Evolutionary conservation across 2,797 vertebrate genomes (phyloP).

Genomic region (Typhlichthys eigenmanni): DNA sequence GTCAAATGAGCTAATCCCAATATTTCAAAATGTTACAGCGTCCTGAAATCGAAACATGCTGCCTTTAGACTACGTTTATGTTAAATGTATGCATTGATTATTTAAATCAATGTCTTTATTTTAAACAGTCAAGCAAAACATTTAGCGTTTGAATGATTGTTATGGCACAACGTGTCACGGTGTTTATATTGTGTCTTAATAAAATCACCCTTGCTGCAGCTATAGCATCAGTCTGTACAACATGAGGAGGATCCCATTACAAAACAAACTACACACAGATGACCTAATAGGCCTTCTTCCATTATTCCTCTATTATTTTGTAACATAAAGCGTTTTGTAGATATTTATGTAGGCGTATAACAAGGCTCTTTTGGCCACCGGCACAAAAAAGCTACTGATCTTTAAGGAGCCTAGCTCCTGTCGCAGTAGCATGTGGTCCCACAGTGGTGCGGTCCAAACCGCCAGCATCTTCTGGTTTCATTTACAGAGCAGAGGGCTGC

Average conservation of each 20-base stretch:
- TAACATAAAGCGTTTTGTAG: slow-evolving; percentile 69
- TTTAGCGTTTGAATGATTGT: slow-evolving; percentile 49
- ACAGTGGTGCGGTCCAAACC: slow-evolving; percentile 71
- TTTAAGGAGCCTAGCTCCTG: slow-evolving; percentile 63
- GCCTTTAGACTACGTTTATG: too few relatives aligned
- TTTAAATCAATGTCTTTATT: not conserved
- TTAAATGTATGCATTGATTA: too few relatives aligned
- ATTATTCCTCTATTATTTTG: slow-evolving; percentile 39
- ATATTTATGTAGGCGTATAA: slow-evolving; percentile 72
- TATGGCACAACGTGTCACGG: slow-evolving; percentile 66
- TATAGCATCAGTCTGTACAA: slow-evolving; percentile 57
- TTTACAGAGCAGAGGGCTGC: slow-evolving; percentile 75
- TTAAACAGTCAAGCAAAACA: slow-evolving; percentile 35
- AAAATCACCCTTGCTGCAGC: slow-evolving; percentile 63
- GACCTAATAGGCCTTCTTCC: slow-evolving; percentile 64
- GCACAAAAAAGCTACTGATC: slow-evolving; percentile 72
- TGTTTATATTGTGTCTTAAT: slow-evolving; percentile 60
- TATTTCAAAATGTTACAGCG: too few relatives aligned
- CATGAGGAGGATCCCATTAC: slow-evolving; percentile 65
- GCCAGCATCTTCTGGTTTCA: slow-evolving; percentile 79
- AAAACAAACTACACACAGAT: slow-evolving; percentile 63
- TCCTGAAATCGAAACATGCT: too few relatives aligned
- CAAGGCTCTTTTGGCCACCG: slow-evolving; percentile 71
- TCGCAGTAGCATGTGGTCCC: slow-evolving; percentile 71
- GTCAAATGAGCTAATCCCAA: too few relatives aligned